phyloP scores from a whole-genome alignment of 2,797 vertebrate species.

The Notolepis coatsorum region DNA sequence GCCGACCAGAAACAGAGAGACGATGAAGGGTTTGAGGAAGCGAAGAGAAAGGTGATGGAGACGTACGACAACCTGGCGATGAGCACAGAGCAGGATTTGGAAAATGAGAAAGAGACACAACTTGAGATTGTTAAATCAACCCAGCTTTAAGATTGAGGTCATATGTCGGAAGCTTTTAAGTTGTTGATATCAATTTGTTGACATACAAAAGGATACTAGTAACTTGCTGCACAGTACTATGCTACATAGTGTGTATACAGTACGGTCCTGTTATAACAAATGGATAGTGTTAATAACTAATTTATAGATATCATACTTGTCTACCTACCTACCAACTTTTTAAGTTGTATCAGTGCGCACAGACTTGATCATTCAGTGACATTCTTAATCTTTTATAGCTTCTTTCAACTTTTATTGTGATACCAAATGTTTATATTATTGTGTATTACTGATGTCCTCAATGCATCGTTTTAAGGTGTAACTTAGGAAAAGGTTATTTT shows the following conservation, averaged over 20 bases:
- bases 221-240: not conserved
- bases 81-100: constrained; percentile 52
- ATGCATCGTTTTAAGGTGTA: constrained; percentile 72
- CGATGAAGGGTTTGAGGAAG: constrained; percentile 9
- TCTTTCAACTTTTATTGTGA: constrained; percentile 2
- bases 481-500: constrained; percentile 34
- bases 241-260: not conserved
- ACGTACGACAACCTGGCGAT: constrained; percentile 71
- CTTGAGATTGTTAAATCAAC: constrained; percentile 51
- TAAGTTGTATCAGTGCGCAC: not conserved
- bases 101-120: constrained; percentile 57
- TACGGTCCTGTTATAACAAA: not conserved
- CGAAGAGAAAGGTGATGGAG: constrained; percentile 26
- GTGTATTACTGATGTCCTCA: constrained; percentile 33
- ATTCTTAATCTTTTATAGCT: constrained; percentile 12
- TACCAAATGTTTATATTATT: constrained; percentile 1
- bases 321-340: not conserved
- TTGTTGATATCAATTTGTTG: not conserved
- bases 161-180: too few species aligned
- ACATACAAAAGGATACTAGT: not conserved
- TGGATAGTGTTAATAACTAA: not conserved
- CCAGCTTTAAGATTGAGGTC: constrained; percentile 45
- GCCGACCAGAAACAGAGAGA: constrained; percentile 4
- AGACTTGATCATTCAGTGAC: not conserved
- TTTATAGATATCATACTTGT: not conserved